phyloP scores from a whole-genome alignment of 2,888 invertebrate species.

The Cistogaster globosa region DNA sequence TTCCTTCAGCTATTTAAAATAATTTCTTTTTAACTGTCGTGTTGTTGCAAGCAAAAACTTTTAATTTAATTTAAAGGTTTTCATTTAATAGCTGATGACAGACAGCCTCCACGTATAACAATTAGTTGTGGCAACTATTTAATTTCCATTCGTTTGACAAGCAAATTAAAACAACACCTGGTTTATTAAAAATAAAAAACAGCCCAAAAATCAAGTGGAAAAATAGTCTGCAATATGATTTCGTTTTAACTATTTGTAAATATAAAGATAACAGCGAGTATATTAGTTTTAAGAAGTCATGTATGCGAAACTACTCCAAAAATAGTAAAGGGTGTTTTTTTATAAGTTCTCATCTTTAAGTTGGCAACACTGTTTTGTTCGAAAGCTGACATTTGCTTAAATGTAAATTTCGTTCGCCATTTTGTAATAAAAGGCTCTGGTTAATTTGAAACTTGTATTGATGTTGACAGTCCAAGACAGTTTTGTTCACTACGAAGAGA shows the following conservation, averaged over 20 bases:
- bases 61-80: slow-evolving; percentile 29
- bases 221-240: slow-evolving; percentile 44
- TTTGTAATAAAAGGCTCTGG: too few species aligned
- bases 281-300: slow-evolving; percentile 55
- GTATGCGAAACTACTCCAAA: slow-evolving; percentile 14
- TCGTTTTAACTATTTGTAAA: slow-evolving; percentile 19
- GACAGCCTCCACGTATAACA: slow-evolving; percentile 35
- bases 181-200: slow-evolving; percentile 36
- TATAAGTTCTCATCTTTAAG: too few species aligned
- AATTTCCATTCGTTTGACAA: slow-evolving; percentile 25
- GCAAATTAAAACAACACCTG: slow-evolving; percentile 34
- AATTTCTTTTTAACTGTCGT: not conserved
- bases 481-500: too few species aligned
- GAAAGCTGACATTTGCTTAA: too few species aligned
- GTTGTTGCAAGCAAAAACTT: slow-evolving; percentile 1
- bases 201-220: slow-evolving; percentile 7
- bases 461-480: too few species aligned
- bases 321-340: not conserved
- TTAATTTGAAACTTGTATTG: too few species aligned
- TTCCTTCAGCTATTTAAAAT: slow-evolving; percentile 26
- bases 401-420: too few species aligned
- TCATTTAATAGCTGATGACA: slow-evolving; percentile 40
- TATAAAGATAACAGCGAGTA: slow-evolving; percentile 3
- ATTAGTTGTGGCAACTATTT: slow-evolving; percentile 47
- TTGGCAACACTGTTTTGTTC: too few species aligned